Evolutionary conservation across 2,113 vertebrate genomes (phyloP).

Genomic region (Erpornis zantholeuca): DNA sequence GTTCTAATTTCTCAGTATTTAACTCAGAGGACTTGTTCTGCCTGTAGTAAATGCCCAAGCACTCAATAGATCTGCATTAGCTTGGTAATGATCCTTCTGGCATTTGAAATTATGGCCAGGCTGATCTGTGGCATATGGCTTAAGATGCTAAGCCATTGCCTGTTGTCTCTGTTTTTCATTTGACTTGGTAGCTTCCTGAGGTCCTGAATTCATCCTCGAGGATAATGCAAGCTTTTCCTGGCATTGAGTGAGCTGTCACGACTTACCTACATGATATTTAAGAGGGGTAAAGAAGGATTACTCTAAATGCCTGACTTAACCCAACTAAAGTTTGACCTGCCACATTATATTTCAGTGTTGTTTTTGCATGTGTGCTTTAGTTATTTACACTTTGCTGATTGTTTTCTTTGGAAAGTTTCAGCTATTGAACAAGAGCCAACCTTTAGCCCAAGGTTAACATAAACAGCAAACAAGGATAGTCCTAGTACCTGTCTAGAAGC

Average conservation of each 20-base stretch:
- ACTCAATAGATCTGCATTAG: conserved; percentile 27
- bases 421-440: conserved; percentile 27
- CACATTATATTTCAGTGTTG: conserved; percentile 18
- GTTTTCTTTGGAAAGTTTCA: conserved; percentile 65
- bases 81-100: neutral
- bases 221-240: neutral
- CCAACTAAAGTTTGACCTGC: neutral
- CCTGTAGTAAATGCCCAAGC: neutral
- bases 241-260: neutral
- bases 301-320: neutral
- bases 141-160: neutral
- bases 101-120: neutral
- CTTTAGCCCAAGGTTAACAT: conserved; percentile 40
- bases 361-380: conserved; percentile 12
- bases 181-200: conserved; percentile 25
- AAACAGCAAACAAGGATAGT: conserved; percentile 27
- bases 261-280: conserved; percentile 8
- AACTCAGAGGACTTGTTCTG: neutral
- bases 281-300: neutral
- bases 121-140: neutral
- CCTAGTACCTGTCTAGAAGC: neutral
- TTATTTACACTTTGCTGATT: conserved; percentile 48
- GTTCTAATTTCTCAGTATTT: neutral
- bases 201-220: conserved; percentile 2
- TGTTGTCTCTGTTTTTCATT: conserved; percentile 37